Base-by-base conservation (phyloP, 2,888 invertebrate genomes). In the Auanema sp. region DNA sequence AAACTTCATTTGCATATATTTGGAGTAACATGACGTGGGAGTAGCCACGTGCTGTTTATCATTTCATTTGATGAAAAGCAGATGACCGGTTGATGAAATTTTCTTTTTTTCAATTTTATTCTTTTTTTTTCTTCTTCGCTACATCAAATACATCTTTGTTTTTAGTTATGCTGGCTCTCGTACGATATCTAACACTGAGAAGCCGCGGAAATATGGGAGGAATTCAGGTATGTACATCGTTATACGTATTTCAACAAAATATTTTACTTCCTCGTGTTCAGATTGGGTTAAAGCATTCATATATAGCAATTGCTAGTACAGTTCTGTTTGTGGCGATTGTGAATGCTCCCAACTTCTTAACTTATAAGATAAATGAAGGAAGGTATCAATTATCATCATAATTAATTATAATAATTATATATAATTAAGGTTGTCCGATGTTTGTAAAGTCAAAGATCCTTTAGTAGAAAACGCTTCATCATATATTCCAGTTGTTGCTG, bases 271-370 rank as follows among this genome's bases (percentile, higher is more conserved):
- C 18, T n/a, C n/a, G n/a, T n/a, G n/a, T n/a, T 14, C 71, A 80
- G 71, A 74, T 81, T 21, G 77, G 75, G 18, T 64, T 79, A 25
- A 76, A 69, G 42, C 82, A 81, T 60, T 75, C 79, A 11, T 81
- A 83, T 63, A 70, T 74, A 43, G 78, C 82, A 10, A 81, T 81
- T 40, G 81, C 78, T 8, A 60, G 69, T 0, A 80, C 80, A 5
- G 65, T 80, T 11, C 58, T 74, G 24, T 66, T 70, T n/a, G 76
- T 79, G 8, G 66, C 67, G 0, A 58, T 79, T 18, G 68, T 80
- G 52, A 83, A 82, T 58, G 71, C 75, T 3, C 82, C 81, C 10
- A 82, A 82, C 65, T 83, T 81, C 55, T 55, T 80, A 12, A 81
- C 80, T 33, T 83, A 81, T 65, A 76, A 79, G 65, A 82, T 82